Conservation (phyloP, 2,888 invertebrate species). For the Drosophila testacea region DNA sequence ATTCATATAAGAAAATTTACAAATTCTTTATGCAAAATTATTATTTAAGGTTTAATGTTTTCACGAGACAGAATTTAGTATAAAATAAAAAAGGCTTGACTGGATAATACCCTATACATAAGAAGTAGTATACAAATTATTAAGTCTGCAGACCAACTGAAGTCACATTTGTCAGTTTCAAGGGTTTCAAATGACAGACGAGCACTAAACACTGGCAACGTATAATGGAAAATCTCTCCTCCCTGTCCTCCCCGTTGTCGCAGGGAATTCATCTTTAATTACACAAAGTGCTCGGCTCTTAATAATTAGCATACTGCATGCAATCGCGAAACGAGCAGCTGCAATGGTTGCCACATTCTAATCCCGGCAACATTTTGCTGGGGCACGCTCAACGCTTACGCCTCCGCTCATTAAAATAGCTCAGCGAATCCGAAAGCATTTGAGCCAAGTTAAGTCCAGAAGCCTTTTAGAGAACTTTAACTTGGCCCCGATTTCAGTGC, state of each 20-base stretch:
- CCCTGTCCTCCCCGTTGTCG: not conserved
- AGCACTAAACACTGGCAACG: conserved; percentile 2
- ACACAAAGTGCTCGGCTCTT: conserved; percentile 66
- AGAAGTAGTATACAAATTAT: not conserved
- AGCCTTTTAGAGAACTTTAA: conserved; percentile 12
- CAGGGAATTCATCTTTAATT: conserved; percentile 61
- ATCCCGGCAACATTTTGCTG: conserved; percentile 39
- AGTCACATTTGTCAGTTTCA: not conserved
- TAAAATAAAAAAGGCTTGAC: not conserved
- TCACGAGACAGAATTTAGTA: too few species aligned
- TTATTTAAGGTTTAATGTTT: too few species aligned
- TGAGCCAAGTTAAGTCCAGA: conserved; percentile 1
- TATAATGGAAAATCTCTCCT: conserved; percentile 10
- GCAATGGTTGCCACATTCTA: conserved; percentile 40
- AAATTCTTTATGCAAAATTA: too few species aligned
- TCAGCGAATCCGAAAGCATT: conserved; percentile 11
- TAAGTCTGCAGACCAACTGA: not conserved
- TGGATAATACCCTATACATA: not conserved
- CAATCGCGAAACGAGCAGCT: conserved; percentile 41
- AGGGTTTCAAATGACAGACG: not conserved
- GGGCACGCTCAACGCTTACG: conserved; percentile 19
- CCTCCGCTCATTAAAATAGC: conserved; percentile 22
- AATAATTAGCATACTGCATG: conserved; percentile 62
- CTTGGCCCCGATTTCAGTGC: conserved; percentile 1
- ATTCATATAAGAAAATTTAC: too few species aligned